phyloP scores from a whole-genome alignment of 2,113 vertebrate species.

The Merops nubicus region DNA sequence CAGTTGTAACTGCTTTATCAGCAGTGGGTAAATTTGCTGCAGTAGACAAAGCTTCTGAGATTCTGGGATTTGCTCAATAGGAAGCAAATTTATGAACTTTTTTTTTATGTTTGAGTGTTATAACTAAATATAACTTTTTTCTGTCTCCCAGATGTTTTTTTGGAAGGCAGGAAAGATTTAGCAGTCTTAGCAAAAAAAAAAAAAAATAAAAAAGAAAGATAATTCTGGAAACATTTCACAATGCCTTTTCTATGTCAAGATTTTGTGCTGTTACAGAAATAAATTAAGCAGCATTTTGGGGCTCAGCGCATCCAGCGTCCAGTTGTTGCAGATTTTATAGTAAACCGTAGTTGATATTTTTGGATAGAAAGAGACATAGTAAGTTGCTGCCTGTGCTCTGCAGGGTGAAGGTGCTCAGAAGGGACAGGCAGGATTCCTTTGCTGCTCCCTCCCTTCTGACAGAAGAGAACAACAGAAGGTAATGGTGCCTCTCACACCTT shows the following conservation, averaged over 20 bases:
- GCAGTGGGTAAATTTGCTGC: constrained; percentile 58
- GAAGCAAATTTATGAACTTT: constrained; percentile 54
- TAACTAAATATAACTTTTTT: constrained; percentile 36
- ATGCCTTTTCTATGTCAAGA: neutral
- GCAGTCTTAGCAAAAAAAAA: constrained; percentile 44
- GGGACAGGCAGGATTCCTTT: neutral
- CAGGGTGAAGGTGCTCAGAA: neutral
- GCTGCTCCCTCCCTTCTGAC: neutral
- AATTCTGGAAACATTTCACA: constrained; percentile 29
- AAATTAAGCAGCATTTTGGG: neutral
- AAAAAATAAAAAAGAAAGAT: neutral
- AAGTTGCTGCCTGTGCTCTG: neutral
- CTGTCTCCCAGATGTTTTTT: constrained; percentile 60
- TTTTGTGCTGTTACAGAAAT: neutral
- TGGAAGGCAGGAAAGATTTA: constrained; percentile 40
- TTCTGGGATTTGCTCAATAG: constrained; percentile 17
- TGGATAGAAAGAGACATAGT: neutral
- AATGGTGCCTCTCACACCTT: neutral
- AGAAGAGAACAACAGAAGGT: neutral
- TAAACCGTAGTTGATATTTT: neutral
- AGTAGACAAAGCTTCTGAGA: constrained; percentile 62
- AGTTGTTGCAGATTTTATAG: constrained; percentile 7
- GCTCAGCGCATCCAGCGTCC: neutral
- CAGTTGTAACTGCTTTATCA: constrained; percentile 56
- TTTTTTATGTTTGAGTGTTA: constrained; percentile 30